Evolutionary conservation across 2,888 invertebrate species (phyloP).

Genomic region (Drosophila mayaguana): DNA sequence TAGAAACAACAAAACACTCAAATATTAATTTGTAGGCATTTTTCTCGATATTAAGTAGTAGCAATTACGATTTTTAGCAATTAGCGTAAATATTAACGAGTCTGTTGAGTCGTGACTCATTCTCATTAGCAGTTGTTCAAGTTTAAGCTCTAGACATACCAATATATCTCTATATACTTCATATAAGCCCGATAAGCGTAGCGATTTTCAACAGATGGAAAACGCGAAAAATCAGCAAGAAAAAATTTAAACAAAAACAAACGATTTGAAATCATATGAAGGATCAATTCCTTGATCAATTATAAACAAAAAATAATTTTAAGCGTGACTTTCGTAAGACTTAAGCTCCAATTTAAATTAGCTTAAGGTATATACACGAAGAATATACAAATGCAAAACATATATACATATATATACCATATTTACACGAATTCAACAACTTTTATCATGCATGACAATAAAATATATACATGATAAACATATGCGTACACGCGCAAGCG

Average conservation of each 20-base stretch:
- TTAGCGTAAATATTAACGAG: conserved; percentile 78
- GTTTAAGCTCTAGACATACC: conserved; percentile 79
- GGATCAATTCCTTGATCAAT: conserved; percentile 32
- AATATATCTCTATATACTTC: conserved; percentile 44
- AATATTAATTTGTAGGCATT: conserved; percentile 74
- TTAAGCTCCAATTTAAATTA: conserved; percentile 55
- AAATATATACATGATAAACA: conserved; percentile 75
- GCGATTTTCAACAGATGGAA: conserved; percentile 39
- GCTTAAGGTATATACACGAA: conserved; percentile 33
- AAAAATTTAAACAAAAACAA: conserved; percentile 31
- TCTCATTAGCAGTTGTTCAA: conserved; percentile 79
- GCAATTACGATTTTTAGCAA: conserved; percentile 80
- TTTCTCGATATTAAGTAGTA: conserved; percentile 75
- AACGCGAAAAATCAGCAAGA: neutral
- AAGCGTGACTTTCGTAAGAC: conserved; percentile 73
- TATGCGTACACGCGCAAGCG: conserved; percentile 58
- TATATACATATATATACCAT: conserved; percentile 43
- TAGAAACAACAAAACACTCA: conserved; percentile 54
- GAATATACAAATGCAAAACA: conserved; percentile 37
- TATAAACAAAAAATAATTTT: conserved; percentile 43
- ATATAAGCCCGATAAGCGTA: conserved; percentile 61
- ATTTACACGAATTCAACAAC: conserved; percentile 61
- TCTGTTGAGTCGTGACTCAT: conserved; percentile 78
- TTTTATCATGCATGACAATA: conserved; percentile 81
- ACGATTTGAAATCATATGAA: conserved; percentile 48